Evolutionary conservation across 2,888 invertebrate species (phyloP).

Genomic region (Orthonevra nobilis): DNA sequence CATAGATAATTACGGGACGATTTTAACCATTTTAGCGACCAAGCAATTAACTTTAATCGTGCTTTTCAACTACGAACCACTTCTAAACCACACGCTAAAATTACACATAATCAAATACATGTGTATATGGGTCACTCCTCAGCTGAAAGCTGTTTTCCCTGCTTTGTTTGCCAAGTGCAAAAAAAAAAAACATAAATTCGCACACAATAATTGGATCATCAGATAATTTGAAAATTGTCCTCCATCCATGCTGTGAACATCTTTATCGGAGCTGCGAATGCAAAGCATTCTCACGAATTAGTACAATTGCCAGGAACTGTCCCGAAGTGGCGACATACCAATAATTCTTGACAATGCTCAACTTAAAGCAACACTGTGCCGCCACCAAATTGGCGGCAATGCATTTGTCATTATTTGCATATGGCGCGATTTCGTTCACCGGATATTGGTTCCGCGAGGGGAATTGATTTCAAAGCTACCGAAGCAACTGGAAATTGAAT

Average conservation of each 20-base stretch:
- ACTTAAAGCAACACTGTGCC: constrained; percentile 40
- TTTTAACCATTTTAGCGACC: too few relatives aligned
- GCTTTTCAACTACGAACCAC: too few relatives aligned
- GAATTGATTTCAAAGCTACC: constrained; percentile 69
- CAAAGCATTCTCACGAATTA: constrained; percentile 66
- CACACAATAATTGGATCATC: constrained; percentile 69
- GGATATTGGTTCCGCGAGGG: constrained; percentile 46
- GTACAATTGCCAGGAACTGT: constrained; percentile 61
- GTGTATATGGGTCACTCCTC: too few relatives aligned
- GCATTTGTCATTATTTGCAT: constrained; percentile 71
- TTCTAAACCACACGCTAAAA: too few relatives aligned
- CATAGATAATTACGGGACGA: too few relatives aligned
- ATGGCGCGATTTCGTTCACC: constrained; percentile 59
- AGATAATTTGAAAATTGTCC: constrained; percentile 68
- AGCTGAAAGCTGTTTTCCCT: too few relatives aligned
- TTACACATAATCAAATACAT: too few relatives aligned
- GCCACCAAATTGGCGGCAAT: constrained; percentile 19
- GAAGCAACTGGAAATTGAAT: constrained; percentile 44
- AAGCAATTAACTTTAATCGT: too few relatives aligned
- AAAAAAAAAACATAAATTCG: too few relatives aligned
- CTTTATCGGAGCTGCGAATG: constrained; percentile 2
- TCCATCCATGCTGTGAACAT: constrained; percentile 6
- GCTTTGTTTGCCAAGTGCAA: too few relatives aligned
- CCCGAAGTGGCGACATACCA: constrained; percentile 55
- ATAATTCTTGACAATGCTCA: constrained; percentile 59